These are phyloP conservation scores for Hypsibius dujardini DNA, from an alignment of 1,140 invertebrate species.

Conservation along the genomic window DNA sequence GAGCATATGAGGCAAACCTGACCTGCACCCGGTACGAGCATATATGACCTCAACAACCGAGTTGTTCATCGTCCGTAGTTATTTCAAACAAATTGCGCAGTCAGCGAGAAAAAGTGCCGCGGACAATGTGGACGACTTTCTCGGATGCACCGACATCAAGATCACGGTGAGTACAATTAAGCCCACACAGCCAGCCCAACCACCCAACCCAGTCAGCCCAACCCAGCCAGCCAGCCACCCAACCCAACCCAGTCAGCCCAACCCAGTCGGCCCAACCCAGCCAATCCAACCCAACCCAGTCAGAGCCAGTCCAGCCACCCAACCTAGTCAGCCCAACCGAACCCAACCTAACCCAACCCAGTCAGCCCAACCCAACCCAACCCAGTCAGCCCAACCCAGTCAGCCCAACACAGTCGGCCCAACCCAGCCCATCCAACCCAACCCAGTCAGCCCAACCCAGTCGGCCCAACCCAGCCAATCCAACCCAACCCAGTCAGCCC, in stretches of 20 bases:
- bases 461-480: not conserved
- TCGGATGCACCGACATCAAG: constrained; percentile 62
- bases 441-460: not conserved
- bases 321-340: no score
- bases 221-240: no score
- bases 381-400: not conserved
- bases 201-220: no score
- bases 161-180: constrained; percentile 46
- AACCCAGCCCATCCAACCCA: not conserved
- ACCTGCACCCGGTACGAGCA: not conserved
- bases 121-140: constrained; percentile 83
- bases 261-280: no score
- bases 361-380: not conserved
- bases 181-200: not conserved
- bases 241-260: no score
- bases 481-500: not conserved
- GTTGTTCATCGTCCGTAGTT: constrained; percentile 37
- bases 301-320: no score
- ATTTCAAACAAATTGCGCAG: constrained; percentile 91
- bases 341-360: no score
- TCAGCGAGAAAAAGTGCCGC: constrained; percentile 63
- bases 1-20: not conserved
- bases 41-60: no score
- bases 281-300: no score
- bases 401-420: not conserved